phyloP scores from a whole-genome alignment of 1,140 invertebrate species.

The Phthorimaea operculella region DNA sequence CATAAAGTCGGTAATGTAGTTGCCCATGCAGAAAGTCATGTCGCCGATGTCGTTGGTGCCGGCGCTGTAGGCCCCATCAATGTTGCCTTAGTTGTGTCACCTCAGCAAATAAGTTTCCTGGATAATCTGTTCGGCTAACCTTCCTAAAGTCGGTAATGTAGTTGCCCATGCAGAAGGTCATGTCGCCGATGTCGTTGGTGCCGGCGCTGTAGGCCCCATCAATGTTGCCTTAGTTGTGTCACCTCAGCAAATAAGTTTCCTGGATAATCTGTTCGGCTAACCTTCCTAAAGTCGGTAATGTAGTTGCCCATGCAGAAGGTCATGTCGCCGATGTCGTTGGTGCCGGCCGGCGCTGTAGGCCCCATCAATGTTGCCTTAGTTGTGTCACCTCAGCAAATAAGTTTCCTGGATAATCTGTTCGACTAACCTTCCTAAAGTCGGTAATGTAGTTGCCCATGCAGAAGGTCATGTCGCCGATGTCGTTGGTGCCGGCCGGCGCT shows the following conservation, averaged over 20 bases:
- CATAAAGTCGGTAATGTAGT: constrained; percentile 86
- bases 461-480: constrained; percentile 88
- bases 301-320: constrained; percentile 88
- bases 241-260: no score
- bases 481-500: no score
- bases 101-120: no score
- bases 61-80: constrained; percentile 39
- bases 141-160: constrained; percentile 88
- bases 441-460: constrained; percentile 86
- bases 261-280: no score
- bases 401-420: no score
- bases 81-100: no score
- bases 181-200: constrained; percentile 76
- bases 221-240: no score
- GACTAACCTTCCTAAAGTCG: no score
- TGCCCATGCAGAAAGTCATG: constrained; percentile 88
- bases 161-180: constrained; percentile 87
- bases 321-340: constrained; percentile 79
- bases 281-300: constrained; percentile 84
- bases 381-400: no score
- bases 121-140: no score
- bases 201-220: constrained; percentile 46
- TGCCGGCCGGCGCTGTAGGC: constrained; percentile 45
- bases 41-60: constrained; percentile 74
- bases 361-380: constrained; percentile 34